phyloP scores from a whole-genome alignment of 53 echinoderm and acorn worm genomes.

The Antedon mediterranea region DNA sequence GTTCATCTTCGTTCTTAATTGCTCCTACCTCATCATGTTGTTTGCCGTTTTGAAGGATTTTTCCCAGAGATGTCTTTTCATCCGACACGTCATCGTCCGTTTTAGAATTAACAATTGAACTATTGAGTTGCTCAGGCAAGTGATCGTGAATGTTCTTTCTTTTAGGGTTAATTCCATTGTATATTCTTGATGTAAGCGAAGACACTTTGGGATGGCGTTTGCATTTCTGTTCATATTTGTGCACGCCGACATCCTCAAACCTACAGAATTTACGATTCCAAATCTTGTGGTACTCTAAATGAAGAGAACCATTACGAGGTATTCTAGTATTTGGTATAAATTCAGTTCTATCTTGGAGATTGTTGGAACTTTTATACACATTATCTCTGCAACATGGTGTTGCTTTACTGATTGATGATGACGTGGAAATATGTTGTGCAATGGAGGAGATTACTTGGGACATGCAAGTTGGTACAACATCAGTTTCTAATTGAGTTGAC shows the following conservation, averaged over 20 bases:
- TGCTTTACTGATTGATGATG: neutral
- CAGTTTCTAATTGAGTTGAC: neutral
- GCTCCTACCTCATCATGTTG: too few species aligned
- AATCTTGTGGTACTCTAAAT: neutral
- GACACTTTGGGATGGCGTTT: neutral
- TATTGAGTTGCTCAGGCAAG: too few species aligned
- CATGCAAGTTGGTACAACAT: neutral
- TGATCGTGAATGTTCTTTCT: too few species aligned
- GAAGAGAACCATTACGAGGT: neutral
- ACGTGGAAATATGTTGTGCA: neutral
- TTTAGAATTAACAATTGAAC: too few species aligned
- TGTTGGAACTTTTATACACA: neutral
- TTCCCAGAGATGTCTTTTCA: too few species aligned
- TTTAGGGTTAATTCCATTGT: neutral
- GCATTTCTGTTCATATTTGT: neutral
- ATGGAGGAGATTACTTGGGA: neutral
- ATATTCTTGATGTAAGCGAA: neutral
- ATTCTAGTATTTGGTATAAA: neutral
- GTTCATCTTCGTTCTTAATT: too few species aligned
- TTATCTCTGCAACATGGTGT: neutral
- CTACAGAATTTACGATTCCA: neutral
- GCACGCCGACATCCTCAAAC: neutral
- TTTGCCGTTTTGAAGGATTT: too few species aligned
- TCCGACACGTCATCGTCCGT: too few species aligned
- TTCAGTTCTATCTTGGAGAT: neutral